Evolutionary conservation across 2,888 invertebrate genomes (phyloP).

Genomic region (Hemithea aestivaria): DNA sequence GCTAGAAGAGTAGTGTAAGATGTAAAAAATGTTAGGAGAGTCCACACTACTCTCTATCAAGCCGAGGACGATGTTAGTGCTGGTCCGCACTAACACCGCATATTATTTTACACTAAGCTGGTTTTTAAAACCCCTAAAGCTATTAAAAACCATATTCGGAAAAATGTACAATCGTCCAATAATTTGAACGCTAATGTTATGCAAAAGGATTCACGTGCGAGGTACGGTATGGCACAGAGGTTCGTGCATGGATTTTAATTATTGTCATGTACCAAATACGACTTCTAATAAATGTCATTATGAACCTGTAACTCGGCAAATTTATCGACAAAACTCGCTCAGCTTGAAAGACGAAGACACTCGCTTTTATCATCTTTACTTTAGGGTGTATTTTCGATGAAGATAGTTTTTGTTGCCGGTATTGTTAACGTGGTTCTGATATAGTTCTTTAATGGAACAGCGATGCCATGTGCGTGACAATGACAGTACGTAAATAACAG

Average conservation of each 20-base stretch:
- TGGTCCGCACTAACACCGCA: no score
- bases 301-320: constrained; percentile 58
- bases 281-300: constrained; percentile 78
- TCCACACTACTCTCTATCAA: no score
- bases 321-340: constrained; percentile 13
- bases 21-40: no score
- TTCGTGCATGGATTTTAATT: constrained; percentile 79
- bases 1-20: no score
- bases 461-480: constrained; percentile 73
- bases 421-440: constrained; percentile 41
- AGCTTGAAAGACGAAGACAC: no score
- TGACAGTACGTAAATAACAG: constrained; percentile 69
- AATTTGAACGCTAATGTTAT: constrained; percentile 66
- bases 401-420: constrained; percentile 3
- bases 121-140: no score
- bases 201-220: constrained; percentile 60
- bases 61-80: no score
- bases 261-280: constrained; percentile 77
- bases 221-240: constrained; percentile 69
- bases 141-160: constrained; percentile 37
- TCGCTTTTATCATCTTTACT: no score
- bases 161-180: constrained; percentile 47
- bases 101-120: no score
- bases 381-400: no score
- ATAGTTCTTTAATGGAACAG: constrained; percentile 73